These are phyloP conservation scores for Ammospiza nelsoni DNA, from an alignment of 2,113 vertebrate species.

Conservation along the genomic window DNA sequence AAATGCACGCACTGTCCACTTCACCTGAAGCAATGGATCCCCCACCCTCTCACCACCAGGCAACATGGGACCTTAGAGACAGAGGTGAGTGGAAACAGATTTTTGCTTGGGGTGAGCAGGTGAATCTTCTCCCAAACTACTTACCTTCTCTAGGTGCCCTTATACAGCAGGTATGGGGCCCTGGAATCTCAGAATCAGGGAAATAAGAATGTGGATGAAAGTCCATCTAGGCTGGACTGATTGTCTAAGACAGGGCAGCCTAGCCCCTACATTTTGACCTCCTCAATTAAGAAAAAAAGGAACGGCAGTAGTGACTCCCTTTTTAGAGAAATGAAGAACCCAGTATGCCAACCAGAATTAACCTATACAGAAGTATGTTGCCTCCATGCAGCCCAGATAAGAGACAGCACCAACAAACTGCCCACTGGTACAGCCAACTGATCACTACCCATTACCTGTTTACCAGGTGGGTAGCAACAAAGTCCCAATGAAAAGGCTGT, in stretches of 20 bases:
- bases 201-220: neutral
- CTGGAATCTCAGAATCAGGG: neutral
- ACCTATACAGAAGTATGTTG: neutral
- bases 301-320: neutral
- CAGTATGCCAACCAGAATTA: neutral
- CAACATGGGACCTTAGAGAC: neutral
- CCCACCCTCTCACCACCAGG: neutral
- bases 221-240: accelerated
- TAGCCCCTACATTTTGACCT: neutral
- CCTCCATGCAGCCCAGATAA: neutral
- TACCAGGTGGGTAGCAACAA: neutral
- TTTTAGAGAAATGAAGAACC: neutral
- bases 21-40: neutral
- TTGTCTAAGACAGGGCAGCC: neutral
- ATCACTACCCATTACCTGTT: neutral
- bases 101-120: neutral
- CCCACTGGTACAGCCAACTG: neutral
- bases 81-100: neutral
- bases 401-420: neutral
- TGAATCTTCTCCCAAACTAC: neutral
- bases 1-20: neutral
- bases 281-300: neutral
- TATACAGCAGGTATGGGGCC: neutral
- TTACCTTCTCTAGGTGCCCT: neutral
- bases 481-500: neutral